A percentile compares a stretch with the other conserved stretches of the same genome.
Evolutionary conservation across 2,888 invertebrate species (phyloP).

Genomic region (Lepidochitona cinerea): DNA sequence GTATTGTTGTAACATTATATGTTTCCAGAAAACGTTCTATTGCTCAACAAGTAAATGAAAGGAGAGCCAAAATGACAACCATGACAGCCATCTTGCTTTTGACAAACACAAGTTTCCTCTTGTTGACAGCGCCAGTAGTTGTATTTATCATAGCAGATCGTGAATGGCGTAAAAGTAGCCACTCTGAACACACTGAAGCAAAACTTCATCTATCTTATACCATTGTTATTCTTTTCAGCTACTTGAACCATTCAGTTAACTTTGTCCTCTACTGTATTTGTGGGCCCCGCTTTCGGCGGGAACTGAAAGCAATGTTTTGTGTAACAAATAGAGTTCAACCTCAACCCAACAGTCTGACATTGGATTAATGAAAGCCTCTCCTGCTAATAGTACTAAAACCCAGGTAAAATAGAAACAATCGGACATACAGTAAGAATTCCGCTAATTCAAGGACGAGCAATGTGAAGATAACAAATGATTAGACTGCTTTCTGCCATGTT

Average conservation of each 20-base stretch:
- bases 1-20: slow-evolving; percentile 46
- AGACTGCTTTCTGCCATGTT: too few species aligned
- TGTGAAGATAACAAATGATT: too few species aligned
- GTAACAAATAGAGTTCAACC: slow-evolving; percentile 29
- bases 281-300: slow-evolving; percentile 52
- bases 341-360: neutral
- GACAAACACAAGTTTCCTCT: slow-evolving; percentile 45
- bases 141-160: slow-evolving; percentile 39
- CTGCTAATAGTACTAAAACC: too few species aligned
- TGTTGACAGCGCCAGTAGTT: slow-evolving; percentile 44
- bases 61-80: slow-evolving; percentile 31
- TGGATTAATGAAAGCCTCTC: neutral
- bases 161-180: slow-evolving; percentile 19
- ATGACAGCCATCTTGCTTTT: slow-evolving; percentile 51
- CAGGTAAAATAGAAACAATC: too few species aligned
- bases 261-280: slow-evolving; percentile 57
- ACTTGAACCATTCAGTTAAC: slow-evolving; percentile 53
- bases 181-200: slow-evolving; percentile 16
- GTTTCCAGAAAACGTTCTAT: slow-evolving; percentile 20
- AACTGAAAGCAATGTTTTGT: slow-evolving; percentile 40
- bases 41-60: neutral
- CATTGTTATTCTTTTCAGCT: slow-evolving; percentile 48
- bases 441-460: too few species aligned
- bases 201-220: slow-evolving; percentile 39
- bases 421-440: too few species aligned